Percentiles rank a stretch among this genome's conserved stretches.
These are phyloP conservation scores for Drosophila pseudoobscura DNA, from an alignment of 1,140 invertebrate species.

Conservation along the genomic window DNA sequence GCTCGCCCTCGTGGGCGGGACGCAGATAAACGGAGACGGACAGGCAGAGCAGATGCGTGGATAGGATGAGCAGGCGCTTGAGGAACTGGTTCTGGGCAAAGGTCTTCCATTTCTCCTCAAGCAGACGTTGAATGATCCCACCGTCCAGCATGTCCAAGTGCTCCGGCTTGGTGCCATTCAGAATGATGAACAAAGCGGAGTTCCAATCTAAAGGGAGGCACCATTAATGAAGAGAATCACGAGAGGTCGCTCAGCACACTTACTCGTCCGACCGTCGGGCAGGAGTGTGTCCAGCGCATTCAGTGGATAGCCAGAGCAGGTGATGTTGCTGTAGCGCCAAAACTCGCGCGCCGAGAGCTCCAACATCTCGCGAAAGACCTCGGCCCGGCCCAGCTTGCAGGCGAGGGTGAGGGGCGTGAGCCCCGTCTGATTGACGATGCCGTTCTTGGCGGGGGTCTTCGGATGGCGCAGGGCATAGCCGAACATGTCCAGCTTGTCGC, in stretches of 20 bases:
- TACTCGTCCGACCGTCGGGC: slow-evolving; percentile 97
- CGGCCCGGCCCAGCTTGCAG: slow-evolving; percentile 96
- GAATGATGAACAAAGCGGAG: slow-evolving; percentile 98
- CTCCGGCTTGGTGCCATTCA: slow-evolving; percentile 98
- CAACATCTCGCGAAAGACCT: slow-evolving; percentile 98
- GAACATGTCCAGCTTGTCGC: slow-evolving; percentile 98
- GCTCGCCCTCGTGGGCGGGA: slow-evolving; percentile 86
- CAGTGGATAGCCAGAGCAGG: slow-evolving; percentile 98
- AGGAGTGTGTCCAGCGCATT: slow-evolving; percentile 97
- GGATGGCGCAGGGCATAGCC: slow-evolving; percentile 98
- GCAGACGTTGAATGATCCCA: slow-evolving; percentile 97
- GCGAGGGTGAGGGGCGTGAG: slow-evolving; percentile 97
- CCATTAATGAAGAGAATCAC: not conserved
- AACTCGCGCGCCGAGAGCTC: slow-evolving; percentile 97
- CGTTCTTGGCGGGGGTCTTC: slow-evolving; percentile 94
- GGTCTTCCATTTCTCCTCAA: slow-evolving; percentile 99
- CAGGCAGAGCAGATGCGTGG: slow-evolving; percentile 93
- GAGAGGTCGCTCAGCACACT: slow-evolving; percentile 70
- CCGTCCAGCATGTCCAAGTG: slow-evolving; percentile 99
- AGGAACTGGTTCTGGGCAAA: slow-evolving; percentile 97
- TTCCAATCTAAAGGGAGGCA: slow-evolving; percentile 93
- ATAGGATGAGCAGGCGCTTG: slow-evolving; percentile 93
- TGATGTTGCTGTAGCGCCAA: slow-evolving; percentile 99
- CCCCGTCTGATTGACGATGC: slow-evolving; percentile 93
- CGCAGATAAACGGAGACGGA: slow-evolving; percentile 95